Percentiles rank a stretch among this genome's conserved stretches.
phyloP scores from a whole-genome alignment of 2,113 vertebrate species.

The Corydoras maculifer region DNA sequence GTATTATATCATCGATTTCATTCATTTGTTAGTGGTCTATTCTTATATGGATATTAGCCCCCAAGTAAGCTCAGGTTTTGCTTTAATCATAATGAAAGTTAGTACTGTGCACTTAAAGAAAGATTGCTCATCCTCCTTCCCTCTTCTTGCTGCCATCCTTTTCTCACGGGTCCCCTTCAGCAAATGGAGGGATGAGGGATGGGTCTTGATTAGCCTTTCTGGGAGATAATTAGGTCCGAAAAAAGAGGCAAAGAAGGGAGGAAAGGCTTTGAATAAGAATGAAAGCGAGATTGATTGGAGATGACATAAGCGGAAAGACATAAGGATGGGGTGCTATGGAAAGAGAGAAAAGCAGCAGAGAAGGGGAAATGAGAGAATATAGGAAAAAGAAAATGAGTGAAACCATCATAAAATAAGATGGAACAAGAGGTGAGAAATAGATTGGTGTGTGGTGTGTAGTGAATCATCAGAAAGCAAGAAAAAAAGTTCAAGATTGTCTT shows the following conservation, averaged over 20 bases:
- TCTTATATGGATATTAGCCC: constrained; percentile 3
- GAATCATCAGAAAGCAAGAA: constrained; percentile 15
- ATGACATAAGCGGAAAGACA: neutral
- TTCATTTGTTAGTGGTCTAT: no score
- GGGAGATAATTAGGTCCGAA: constrained; percentile 11
- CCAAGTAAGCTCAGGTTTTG: constrained; percentile 17
- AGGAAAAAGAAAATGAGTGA: neutral
- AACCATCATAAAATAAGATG: constrained; percentile 12
- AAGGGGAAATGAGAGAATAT: neutral
- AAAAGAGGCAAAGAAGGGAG: constrained; percentile 12
- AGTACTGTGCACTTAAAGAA: constrained; percentile 18
- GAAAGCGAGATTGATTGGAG: constrained; percentile 6
- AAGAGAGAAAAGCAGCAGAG: constrained; percentile 10
- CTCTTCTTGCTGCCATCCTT: constrained; percentile 9
- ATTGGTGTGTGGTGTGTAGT: constrained; percentile 13
- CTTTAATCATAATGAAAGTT: constrained; percentile 21
- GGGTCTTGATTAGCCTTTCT: constrained; percentile 25
- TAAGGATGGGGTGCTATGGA: neutral
- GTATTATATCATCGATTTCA: no score
- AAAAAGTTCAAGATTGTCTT: neutral
- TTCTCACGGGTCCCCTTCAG: constrained; percentile 4
- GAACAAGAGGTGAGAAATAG: constrained; percentile 20
- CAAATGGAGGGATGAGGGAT: constrained; percentile 21
- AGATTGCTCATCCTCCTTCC: constrained; percentile 12
- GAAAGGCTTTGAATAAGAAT: constrained; percentile 16